Evolutionary conservation across 2,888 invertebrate species (phyloP), one percentile per base, ranked within the genome.

Genomic region (Chorisops tibialis): DNA sequence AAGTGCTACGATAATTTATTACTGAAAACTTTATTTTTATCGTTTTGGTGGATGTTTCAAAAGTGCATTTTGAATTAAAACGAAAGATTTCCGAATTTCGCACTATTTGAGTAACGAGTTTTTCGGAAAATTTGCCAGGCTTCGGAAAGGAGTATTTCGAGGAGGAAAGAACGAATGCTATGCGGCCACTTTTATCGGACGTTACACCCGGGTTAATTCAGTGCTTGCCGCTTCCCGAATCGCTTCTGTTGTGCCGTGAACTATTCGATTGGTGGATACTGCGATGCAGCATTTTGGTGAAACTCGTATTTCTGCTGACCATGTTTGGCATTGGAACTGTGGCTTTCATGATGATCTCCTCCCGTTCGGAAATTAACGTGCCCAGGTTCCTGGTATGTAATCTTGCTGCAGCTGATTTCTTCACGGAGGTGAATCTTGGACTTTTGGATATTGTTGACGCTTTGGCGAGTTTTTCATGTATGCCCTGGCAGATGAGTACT

Each of bases 251-350:
- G 4, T 97, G 96, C 77, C 90, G 92, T 74, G 96, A 96, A 78
- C 82, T 96, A 60, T 96, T 97, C 78, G 96, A 96, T 75, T 96
- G 96, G 96, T 96, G 96, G 96, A 94, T 95, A 4, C 80, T 96
- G 69, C 86, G 96, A 43, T 96, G 96, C 75, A 96, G 96, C 18
- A 95, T 97, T 54, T 98, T 97, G 97, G 88, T 95, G 14, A n/a
- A n/a, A n/a, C n/a, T n/a, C 14, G 96, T 98, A 47, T 97, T 97
- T 79, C 84, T 97, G 62, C 82, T 96, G 70, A 96, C 97, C 41
- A 87, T 98, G 81, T 83, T 97, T 52, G 98, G 98, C 66, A 98
- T 98, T 77, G 96, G 95, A 48, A 92, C 92, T 0, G 96, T 97
- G 9, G 93, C 96, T 12, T 91, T 96, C 73, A 96, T 98, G 49